Evolutionary conservation across 2,113 vertebrate genomes (phyloP).

Genomic region (Lichenostomus cassidix): DNA sequence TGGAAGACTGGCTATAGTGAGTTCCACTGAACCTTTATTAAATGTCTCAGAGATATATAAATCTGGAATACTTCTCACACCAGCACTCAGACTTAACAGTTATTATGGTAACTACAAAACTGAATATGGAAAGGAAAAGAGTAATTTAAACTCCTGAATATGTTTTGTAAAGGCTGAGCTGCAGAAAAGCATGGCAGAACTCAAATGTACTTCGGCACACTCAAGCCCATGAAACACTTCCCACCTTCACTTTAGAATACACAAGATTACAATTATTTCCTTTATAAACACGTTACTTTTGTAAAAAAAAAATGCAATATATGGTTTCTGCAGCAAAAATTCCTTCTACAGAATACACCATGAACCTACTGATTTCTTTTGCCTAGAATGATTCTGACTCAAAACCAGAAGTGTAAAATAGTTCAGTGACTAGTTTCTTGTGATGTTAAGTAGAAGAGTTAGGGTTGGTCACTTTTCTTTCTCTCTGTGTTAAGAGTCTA

Average conservation of each 20-base stretch:
- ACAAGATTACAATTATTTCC: constrained; percentile 36
- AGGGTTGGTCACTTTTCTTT: constrained; percentile 12
- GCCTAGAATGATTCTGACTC: constrained; percentile 36
- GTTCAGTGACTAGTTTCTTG: constrained; percentile 41
- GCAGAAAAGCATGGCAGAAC: constrained; percentile 59
- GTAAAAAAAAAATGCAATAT: constrained; percentile 12
- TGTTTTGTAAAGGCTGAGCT: constrained; percentile 60
- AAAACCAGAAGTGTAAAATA: constrained; percentile 21
- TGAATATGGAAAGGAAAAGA: constrained; percentile 46
- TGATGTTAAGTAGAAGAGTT: constrained; percentile 27
- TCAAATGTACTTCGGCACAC: constrained; percentile 50
- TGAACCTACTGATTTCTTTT: constrained; percentile 31
- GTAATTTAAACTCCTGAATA: constrained; percentile 31
- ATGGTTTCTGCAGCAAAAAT: constrained; percentile 45
- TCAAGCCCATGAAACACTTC: constrained; percentile 45
- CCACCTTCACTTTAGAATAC: constrained; percentile 42
- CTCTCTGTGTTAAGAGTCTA: neutral
- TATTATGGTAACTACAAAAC: constrained; percentile 57
- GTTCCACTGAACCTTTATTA: constrained; percentile 14
- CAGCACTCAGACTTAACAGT: constrained; percentile 51
- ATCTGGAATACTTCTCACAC: constrained; percentile 23
- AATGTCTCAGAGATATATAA: constrained; percentile 34
- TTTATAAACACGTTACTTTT: constrained; percentile 59
- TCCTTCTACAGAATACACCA: constrained; percentile 1
- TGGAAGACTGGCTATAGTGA: constrained; percentile 46